Percentiles rank a stretch among this genome's conserved stretches.
Conservation (phyloP, 2,113 vertebrate species). For the Cervus canadensis region DNA sequence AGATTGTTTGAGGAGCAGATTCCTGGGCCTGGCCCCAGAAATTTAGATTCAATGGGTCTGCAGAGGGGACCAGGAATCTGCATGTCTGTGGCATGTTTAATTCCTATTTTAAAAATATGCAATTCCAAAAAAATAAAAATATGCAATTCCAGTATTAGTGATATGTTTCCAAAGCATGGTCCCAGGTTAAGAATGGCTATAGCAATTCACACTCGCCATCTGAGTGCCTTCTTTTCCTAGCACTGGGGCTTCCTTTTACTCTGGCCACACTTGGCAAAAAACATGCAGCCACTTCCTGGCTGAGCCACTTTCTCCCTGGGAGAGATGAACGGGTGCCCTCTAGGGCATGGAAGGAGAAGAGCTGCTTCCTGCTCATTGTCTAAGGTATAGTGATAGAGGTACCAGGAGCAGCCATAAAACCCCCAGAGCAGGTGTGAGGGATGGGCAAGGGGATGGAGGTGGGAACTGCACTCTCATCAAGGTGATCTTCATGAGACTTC, state of each 20-base stretch:
- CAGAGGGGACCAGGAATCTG: background rate
- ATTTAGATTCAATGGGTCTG: background rate
- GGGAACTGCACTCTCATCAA: background rate
- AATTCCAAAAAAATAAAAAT: background rate
- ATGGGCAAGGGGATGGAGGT: background rate
- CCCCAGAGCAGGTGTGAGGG: background rate
- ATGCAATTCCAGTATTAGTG: background rate
- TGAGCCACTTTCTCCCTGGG: background rate
- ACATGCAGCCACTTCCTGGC: background rate
- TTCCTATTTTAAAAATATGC: background rate
- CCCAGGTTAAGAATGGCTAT: background rate
- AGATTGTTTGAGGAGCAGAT: background rate
- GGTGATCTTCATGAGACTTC: fast-evolving
- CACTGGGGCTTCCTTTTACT: background rate
- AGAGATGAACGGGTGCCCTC: background rate
- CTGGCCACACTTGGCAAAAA: background rate
- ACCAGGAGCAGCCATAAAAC: background rate
- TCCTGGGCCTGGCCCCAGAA: background rate
- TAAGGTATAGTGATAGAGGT: background rate
- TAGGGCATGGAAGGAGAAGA: background rate
- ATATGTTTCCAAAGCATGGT: background rate
- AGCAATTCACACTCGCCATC: background rate
- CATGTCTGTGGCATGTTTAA: background rate
- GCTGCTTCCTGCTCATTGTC: background rate
- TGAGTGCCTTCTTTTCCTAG: background rate